These are phyloP conservation scores for Mystacides longicornis DNA, from an alignment of 2,888 invertebrate genomes.

Conservation along the genomic window DNA sequence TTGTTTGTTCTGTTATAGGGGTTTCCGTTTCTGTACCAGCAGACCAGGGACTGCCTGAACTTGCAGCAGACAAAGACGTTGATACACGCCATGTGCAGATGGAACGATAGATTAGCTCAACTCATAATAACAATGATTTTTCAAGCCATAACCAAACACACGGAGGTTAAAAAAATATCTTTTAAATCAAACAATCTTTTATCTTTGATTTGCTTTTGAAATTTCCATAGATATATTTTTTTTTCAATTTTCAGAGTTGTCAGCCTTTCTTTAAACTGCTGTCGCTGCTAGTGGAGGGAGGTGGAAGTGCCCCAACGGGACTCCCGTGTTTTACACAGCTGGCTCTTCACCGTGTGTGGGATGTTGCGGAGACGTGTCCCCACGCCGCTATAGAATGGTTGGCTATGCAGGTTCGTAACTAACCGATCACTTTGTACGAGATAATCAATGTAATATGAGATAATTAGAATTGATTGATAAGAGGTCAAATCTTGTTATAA, in stretches of 20 bases:
- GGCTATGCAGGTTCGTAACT: constrained; percentile 56
- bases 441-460: no score
- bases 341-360: constrained; percentile 82
- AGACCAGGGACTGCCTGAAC: constrained; percentile 90
- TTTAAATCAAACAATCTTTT: not conserved
- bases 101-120: constrained; percentile 83
- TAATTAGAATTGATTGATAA: no score
- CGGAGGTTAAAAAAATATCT: constrained; percentile 58
- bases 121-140: constrained; percentile 87
- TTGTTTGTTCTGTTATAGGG: constrained; percentile 62
- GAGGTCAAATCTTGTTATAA: no score
- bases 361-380: constrained; percentile 82
- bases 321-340: constrained; percentile 87
- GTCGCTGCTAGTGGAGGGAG: constrained; percentile 78
- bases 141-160: constrained; percentile 82
- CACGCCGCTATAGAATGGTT: constrained; percentile 91
- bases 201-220: not conserved
- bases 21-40: constrained; percentile 89
- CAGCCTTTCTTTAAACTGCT: constrained; percentile 89
- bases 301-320: constrained; percentile 57
- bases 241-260: constrained; percentile 52
- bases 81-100: constrained; percentile 84
- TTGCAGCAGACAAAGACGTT: constrained; percentile 85
- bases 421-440: no score
- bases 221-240: not conserved